These are phyloP conservation scores for Carassius carassius DNA, from an alignment of 2,113 vertebrate genomes.

Conservation along the genomic window DNA sequence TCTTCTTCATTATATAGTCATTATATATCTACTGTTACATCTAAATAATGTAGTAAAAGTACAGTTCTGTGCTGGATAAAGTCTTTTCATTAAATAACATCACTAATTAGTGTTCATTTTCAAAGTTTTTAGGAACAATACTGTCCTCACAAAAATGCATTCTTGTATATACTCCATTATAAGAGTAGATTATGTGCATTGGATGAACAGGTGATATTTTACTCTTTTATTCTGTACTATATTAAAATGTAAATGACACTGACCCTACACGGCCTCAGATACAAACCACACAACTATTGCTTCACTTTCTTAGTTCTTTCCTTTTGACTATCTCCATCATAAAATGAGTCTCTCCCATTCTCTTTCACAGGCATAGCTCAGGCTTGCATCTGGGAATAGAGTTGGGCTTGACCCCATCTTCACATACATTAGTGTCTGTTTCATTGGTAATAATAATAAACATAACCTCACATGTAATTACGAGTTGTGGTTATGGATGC, in stretches of 20 bases:
- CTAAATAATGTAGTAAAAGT: too few relatives aligned
- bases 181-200: too few relatives aligned
- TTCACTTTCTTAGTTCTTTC: neutral
- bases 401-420: neutral
- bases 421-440: neutral
- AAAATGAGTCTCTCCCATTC: neutral
- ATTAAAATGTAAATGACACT: neutral
- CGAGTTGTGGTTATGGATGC: constrained; percentile 7
- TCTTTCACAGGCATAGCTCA: neutral
- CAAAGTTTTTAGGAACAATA: too few relatives aligned
- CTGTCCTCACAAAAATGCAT: too few relatives aligned
- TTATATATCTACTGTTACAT: too few relatives aligned
- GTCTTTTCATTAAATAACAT: too few relatives aligned
- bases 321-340: neutral
- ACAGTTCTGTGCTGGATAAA: too few relatives aligned
- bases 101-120: too few relatives aligned
- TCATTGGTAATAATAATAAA: constrained; percentile 15
- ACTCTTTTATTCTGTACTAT: neutral
- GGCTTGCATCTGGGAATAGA: neutral
- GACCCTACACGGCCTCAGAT: neutral
- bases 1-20: too few relatives aligned
- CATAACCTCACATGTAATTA: constrained; percentile 17
- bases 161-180: too few relatives aligned
- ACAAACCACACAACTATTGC: neutral
- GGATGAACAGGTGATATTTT: neutral